phyloP scores from a whole-genome alignment of 2,888 invertebrate species.

The Rhamphomyia laevipes region DNA sequence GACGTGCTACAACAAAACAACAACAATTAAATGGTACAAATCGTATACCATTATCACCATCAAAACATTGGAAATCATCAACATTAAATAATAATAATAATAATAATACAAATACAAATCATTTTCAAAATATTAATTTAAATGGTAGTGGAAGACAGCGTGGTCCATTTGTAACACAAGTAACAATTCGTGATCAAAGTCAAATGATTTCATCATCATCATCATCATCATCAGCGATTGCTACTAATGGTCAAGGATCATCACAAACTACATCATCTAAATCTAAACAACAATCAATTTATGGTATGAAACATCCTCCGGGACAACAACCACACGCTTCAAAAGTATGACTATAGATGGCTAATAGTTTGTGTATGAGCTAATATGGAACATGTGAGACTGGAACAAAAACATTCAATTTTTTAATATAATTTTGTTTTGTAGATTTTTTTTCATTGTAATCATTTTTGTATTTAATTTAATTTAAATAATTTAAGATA shows the following conservation, averaged over 20 bases:
- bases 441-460: too few species aligned
- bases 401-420: too few species aligned
- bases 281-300: too few species aligned
- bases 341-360: slow-evolving; percentile 38
- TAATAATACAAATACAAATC: slow-evolving; percentile 21
- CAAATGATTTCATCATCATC: slow-evolving; percentile 14
- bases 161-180: slow-evolving; percentile 51
- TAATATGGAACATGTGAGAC: background rate
- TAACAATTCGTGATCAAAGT: slow-evolving; percentile 45
- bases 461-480: too few species aligned
- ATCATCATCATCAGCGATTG: slow-evolving; percentile 4
- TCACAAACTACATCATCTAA: slow-evolving; percentile 10
- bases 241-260: background rate
- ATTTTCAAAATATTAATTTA: slow-evolving; percentile 28
- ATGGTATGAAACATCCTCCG: slow-evolving; percentile 4
- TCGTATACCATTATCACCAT: slow-evolving; percentile 15
- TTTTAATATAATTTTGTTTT: too few species aligned
- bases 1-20: slow-evolving; percentile 36
- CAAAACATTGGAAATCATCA: slow-evolving; percentile 33
- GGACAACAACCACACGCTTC: slow-evolving; percentile 33
- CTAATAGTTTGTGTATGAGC: background rate
- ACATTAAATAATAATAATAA: slow-evolving; percentile 25
- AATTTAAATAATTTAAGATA: too few species aligned
- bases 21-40: slow-evolving; percentile 22
- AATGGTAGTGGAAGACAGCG: slow-evolving; percentile 37